phyloP scores from a whole-genome alignment of 1,140 invertebrate genomes.

The Thalassaphorura encarpata region DNA sequence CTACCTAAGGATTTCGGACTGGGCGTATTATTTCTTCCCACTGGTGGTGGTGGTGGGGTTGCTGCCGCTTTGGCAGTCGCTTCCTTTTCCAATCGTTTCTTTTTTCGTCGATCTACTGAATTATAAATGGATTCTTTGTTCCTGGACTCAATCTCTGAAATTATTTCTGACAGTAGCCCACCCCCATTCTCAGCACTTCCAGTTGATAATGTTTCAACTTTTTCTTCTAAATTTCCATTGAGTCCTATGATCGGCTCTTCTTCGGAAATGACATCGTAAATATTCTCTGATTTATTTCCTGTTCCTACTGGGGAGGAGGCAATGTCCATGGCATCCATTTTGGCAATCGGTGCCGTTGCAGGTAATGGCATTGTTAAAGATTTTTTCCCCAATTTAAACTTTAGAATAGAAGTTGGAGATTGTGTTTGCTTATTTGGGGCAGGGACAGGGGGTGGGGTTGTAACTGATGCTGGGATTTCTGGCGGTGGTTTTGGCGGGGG shows the following conservation, averaged over 20 bases:
- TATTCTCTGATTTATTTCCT: constrained; percentile 50
- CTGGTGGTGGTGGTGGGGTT: not conserved
- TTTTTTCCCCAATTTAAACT: not conserved
- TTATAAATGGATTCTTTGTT: constrained; percentile 80
- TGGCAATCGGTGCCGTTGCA: constrained; percentile 35
- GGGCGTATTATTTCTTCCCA: not conserved
- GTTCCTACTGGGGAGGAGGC: not conserved
- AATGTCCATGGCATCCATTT: constrained; percentile 33
- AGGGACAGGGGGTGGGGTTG: constrained; percentile 33
- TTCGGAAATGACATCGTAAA: constrained; percentile 77
- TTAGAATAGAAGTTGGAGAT: constrained; percentile 11
- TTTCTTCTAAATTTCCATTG: constrained; percentile 15
- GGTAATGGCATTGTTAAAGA: constrained; percentile 17
- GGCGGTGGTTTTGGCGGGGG: constrained; percentile 33
- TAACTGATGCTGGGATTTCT: constrained; percentile 40
- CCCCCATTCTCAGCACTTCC: constrained; percentile 47
- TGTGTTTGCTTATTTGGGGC: not conserved
- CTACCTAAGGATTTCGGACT: not conserved
- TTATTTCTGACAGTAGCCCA: constrained; percentile 69
- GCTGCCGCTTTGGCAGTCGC: not conserved
- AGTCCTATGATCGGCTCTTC: constrained; percentile 36
- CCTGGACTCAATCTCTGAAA: constrained; percentile 70
- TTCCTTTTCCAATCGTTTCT: constrained; percentile 12
- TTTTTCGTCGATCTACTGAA: constrained; percentile 36
- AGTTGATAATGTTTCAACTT: constrained; percentile 34